Conservation (phyloP, 2,888 invertebrate genomes). For the Andrena camellia region DNA sequence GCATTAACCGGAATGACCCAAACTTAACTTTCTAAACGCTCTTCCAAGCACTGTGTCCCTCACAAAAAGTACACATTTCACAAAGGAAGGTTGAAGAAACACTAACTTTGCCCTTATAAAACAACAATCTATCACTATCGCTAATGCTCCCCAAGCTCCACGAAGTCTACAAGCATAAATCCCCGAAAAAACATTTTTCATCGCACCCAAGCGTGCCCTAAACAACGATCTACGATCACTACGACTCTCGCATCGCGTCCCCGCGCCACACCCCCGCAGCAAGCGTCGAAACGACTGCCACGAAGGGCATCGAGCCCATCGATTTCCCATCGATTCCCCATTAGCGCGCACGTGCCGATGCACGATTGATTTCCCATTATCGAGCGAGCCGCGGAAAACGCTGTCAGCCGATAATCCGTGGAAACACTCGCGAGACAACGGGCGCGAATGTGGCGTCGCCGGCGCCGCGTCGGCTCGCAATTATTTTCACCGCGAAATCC, state of each 20-base stretch:
- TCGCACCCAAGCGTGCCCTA: neutral
- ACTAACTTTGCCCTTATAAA: no score
- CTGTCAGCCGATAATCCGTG: conserved; percentile 6
- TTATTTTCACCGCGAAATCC: conserved; percentile 23
- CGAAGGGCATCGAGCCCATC: conserved; percentile 25
- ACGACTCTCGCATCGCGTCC: neutral
- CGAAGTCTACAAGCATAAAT: neutral
- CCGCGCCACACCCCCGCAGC: neutral
- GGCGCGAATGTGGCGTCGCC: neutral
- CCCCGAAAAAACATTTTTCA: conserved; percentile 9
- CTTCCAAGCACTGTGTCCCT: no score
- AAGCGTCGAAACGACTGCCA: conserved; percentile 10
- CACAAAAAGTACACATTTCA: no score
- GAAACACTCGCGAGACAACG: neutral
- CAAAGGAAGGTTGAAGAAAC: no score
- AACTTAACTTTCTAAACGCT: no score
- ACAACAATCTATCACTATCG: no score
- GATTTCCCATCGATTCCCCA: conserved; percentile 49
- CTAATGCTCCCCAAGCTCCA: neutral
- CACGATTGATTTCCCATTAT: conserved; percentile 55
- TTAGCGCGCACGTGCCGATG: conserved; percentile 42
- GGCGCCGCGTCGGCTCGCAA: conserved; percentile 6
- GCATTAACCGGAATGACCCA: no score
- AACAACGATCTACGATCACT: conserved; percentile 16
- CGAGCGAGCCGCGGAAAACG: conserved; percentile 27